A percentile compares a stretch with the other conserved stretches of the same genome.
phyloP scores from a whole-genome alignment of 1,140 invertebrate genomes.

The Sycobia sp. region DNA sequence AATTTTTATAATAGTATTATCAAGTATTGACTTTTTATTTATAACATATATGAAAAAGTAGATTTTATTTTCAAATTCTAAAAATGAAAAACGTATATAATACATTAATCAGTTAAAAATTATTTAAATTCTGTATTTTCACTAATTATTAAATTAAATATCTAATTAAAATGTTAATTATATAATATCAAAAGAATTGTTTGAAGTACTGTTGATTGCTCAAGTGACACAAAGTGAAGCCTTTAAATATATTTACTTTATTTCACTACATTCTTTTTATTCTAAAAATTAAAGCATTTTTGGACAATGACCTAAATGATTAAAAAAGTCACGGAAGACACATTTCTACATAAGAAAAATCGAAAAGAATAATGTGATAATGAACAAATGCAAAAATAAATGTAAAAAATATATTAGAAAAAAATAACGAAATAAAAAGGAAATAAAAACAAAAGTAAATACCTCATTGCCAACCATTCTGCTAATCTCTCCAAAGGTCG shows the following conservation, averaged over 20 bases:
- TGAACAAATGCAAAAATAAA: not conserved
- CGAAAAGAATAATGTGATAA: not conserved
- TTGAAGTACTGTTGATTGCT: no score
- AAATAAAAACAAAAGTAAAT: conserved; percentile 51
- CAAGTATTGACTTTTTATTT: no score
- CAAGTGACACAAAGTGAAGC: no score
- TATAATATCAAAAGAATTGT: no score
- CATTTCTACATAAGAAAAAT: not conserved
- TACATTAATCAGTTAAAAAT: not conserved
- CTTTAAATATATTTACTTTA: not conserved
- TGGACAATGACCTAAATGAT: not conserved
- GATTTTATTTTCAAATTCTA: no score
- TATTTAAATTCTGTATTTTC: not conserved
- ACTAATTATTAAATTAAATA: not conserved
- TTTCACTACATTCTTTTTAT: not conserved
- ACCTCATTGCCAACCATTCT: conserved; percentile 94
- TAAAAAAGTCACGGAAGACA: not conserved
- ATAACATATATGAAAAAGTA: no score
- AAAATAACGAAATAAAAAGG: no score
- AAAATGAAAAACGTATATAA: no score
- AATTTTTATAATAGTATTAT: not conserved
- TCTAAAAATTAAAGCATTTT: not conserved
- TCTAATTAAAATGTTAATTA: no score
- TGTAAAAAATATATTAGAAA: not conserved
- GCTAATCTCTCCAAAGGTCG: conserved; percentile 96